Conservation (phyloP, 2,113 vertebrate species). For the Crotalus tigris region DNA sequence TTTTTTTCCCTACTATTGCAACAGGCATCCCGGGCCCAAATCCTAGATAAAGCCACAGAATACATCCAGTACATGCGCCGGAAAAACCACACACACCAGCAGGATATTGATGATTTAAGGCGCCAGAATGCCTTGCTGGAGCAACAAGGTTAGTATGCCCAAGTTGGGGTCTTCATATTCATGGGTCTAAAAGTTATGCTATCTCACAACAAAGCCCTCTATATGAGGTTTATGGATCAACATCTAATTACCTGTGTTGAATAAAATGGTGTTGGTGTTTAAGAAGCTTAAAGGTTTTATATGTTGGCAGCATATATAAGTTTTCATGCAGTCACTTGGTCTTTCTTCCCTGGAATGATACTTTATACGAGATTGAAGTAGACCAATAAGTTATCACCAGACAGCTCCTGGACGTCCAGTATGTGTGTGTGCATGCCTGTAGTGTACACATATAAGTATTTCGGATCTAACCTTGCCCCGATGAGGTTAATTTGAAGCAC, state of each 20-base stretch:
- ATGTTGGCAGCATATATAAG: background rate
- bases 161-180: background rate
- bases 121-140: conserved; percentile 92
- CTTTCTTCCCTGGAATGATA: background rate
- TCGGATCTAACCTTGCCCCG: no score
- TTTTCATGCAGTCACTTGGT: background rate
- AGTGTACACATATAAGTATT: background rate
- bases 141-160: conserved; percentile 82
- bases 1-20: conserved; percentile 71
- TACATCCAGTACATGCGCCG: conserved; percentile 98
- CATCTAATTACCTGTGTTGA: background rate
- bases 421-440: background rate
- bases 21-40: conserved; percentile 98
- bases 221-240: background rate
- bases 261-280: background rate
- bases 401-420: background rate
- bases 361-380: background rate
- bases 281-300: background rate
- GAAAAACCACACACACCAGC: conserved; percentile 98
- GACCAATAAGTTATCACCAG: background rate
- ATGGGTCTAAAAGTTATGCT: background rate
- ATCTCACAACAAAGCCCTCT: background rate
- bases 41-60: conserved; percentile 98
- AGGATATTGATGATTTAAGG: conserved; percentile 95
- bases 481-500: background rate